These are phyloP conservation scores for Tympanoctomys barrerae DNA, from an alignment of 2,797 vertebrate species.

Conservation along the genomic window DNA sequence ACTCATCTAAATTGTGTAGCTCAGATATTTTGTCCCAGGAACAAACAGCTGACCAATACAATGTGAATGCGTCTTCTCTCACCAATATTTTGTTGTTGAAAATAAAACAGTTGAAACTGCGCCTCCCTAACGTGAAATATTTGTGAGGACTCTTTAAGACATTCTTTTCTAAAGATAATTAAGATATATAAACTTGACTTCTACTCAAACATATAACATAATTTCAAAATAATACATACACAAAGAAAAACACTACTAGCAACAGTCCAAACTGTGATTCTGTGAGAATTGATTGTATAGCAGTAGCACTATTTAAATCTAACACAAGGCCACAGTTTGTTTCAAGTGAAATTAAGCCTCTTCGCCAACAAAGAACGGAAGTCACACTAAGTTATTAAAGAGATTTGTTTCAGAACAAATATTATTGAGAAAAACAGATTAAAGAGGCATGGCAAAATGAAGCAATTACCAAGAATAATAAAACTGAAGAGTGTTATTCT, in stretches of 20 bases:
- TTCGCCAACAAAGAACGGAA: constrained; percentile 28
- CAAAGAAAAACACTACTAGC: neutral
- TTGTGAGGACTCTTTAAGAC: neutral
- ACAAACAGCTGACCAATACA: neutral
- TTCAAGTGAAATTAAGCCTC: constrained; percentile 20
- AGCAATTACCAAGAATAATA: neutral
- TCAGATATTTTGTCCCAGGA: neutral
- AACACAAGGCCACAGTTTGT: constrained; percentile 33
- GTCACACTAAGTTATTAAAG: neutral
- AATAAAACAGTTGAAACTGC: neutral
- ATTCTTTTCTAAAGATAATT: neutral
- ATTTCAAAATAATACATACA: neutral
- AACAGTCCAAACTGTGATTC: neutral
- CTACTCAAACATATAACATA: neutral
- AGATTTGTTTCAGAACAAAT: constrained; percentile 23
- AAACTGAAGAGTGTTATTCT: neutral
- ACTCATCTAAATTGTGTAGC: neutral
- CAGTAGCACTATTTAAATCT: neutral
- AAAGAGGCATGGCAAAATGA: neutral
- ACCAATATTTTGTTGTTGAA: neutral
- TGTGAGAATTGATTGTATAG: neutral
- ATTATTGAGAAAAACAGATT: neutral
- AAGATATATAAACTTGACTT: neutral
- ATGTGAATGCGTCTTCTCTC: neutral
- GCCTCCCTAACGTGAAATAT: neutral